Evolutionary conservation across 2,888 invertebrate genomes (phyloP).

Genomic region (Tuta absoluta): DNA sequence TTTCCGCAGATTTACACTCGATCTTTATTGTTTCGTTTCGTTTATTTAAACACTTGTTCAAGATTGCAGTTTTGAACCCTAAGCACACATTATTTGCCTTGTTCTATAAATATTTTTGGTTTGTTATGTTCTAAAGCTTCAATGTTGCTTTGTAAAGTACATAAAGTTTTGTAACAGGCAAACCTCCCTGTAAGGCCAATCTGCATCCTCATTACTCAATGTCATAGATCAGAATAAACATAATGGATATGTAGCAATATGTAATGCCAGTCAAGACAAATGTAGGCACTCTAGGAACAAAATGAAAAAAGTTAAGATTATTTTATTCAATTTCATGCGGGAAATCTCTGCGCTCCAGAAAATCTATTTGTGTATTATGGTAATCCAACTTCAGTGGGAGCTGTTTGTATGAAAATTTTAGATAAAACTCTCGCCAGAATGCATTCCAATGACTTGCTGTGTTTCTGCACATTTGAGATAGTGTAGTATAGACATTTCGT

Average conservation of each 20-base stretch:
- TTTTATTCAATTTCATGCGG: conserved; percentile 22
- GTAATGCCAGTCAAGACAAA: too few relatives aligned
- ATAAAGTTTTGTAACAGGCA: too few relatives aligned
- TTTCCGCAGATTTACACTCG: conserved; percentile 57
- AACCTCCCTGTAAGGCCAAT: too few relatives aligned
- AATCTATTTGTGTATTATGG: conserved; percentile 25
- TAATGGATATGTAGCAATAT: too few relatives aligned
- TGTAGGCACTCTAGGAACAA: neutral
- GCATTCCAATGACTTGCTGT: conserved; percentile 45
- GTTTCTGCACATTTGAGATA: neutral
- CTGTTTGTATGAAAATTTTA: conserved; percentile 63
- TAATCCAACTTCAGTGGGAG: conserved; percentile 47
- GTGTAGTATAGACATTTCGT: neutral
- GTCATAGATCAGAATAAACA: too few relatives aligned
- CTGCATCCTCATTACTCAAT: too few relatives aligned
- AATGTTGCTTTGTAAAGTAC: too few relatives aligned
- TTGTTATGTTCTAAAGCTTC: too few relatives aligned
- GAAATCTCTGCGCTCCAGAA: conserved; percentile 18
- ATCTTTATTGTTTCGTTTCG: conserved; percentile 25
- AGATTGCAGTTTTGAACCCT: neutral
- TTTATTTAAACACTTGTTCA: neutral
- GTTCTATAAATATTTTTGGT: too few relatives aligned
- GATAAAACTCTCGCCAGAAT: conserved; percentile 41
- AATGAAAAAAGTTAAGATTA: neutral
- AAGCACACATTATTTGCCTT: neutral